Evolutionary conservation across 2,888 invertebrate species (phyloP), one percentile per base, ranked within the genome.

Genomic region (Scaptomyza tumidula): DNA sequence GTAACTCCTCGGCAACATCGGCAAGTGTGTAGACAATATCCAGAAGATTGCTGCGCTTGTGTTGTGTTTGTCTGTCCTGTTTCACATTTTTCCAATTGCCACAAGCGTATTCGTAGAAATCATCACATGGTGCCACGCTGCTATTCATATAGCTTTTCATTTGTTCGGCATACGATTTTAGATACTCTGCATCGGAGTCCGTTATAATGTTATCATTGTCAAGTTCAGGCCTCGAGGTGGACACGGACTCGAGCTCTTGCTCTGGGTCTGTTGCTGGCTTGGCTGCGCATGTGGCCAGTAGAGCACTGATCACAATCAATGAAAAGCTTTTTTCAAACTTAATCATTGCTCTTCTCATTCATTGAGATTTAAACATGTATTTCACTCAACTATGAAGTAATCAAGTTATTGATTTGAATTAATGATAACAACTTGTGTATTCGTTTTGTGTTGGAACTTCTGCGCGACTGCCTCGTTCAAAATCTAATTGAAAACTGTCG

Each of bases 81-180:
- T 83, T 84, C 0, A 80, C 85, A 45, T 86, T 71, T 6, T 85
- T 82, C 88, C 89, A 91, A 62, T 91, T 91, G 7, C 91, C 91
- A 24, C 91, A 91, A 0, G 91, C 89, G 54, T 82, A 91, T 56
- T 90, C 89, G 39, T 91, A 91, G 55, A 91, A 91, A 53, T 91
- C 89, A 10, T 91, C 86, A 41, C 91, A 91, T 0, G 91, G 91
- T 19, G 80, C 59, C 6, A 88, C 87, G 5, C 81, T 84, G 1
- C 43, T 62, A 58, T 91, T 91, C 91, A 91, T 91, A 35, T 80
- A 91, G 16, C 83, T 86, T 41, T 84, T 55, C 90, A 91, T 88
- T 46, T 78, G 59, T 0, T 59, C 57, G 0, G 89, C 86, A 73
- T 91, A 91, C n/a, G 75, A 41, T 29, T 70, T 70, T 0, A 89